A percentile compares a stretch with the other conserved stretches of the same genome.
phyloP scores from a whole-genome alignment of 2,888 invertebrate genomes.

The Stenichneumon culpator region DNA sequence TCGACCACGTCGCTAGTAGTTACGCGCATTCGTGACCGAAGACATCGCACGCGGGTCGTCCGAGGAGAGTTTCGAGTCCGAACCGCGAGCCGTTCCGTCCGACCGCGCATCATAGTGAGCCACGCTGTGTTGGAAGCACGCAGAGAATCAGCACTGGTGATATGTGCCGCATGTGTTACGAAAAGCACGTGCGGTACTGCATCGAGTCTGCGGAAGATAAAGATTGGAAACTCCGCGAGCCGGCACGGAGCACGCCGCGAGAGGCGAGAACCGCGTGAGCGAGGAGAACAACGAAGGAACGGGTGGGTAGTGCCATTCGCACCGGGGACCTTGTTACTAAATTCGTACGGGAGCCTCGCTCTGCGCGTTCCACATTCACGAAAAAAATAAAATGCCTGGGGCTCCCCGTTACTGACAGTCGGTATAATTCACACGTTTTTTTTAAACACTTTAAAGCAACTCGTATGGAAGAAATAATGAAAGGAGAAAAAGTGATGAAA shows the following conservation, averaged over 20 bases:
- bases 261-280: constrained; percentile 36
- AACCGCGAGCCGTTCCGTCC: background rate
- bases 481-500: background rate
- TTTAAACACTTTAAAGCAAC: background rate
- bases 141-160: background rate
- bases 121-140: too few species aligned
- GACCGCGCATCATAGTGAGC: background rate
- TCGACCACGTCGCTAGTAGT: constrained; percentile 36
- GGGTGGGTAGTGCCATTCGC: constrained; percentile 29
- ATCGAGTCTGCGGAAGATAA: constrained; percentile 11
- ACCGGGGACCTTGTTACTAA: constrained; percentile 51
- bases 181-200: constrained; percentile 29
- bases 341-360: constrained; percentile 33
- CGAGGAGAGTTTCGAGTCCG: background rate
- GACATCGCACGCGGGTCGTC: background rate
- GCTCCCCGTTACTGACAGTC: constrained; percentile 7
- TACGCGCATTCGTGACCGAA: constrained; percentile 35
- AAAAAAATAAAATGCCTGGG: constrained; percentile 31
- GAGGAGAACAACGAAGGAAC: constrained; percentile 23
- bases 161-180: constrained; percentile 19
- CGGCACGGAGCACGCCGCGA: constrained; percentile 13
- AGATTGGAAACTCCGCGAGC: constrained; percentile 33
- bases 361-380: constrained; percentile 25
- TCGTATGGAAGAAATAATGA: background rate
- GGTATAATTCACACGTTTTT: background rate